A percentile compares a stretch with the other conserved stretches of the same genome.
These are phyloP conservation scores for Drosophila yooni DNA, from an alignment of 2,888 invertebrate genomes.

Conservation along the genomic window DNA sequence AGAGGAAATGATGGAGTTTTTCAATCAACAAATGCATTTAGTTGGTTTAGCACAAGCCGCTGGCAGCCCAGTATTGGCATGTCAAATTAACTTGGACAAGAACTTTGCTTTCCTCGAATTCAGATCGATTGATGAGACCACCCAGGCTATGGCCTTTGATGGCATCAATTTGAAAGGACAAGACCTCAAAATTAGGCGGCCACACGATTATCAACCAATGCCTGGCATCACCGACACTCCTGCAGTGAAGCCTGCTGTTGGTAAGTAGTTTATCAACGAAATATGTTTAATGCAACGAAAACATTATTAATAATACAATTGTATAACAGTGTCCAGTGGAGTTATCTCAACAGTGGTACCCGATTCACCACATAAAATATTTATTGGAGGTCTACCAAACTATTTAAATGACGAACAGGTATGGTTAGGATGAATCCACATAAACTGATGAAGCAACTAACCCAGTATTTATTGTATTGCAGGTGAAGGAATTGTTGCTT, in stretches of 20 bases:
- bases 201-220: conserved; percentile 99
- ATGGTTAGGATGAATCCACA: conserved; percentile 78
- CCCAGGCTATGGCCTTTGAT: conserved; percentile 99
- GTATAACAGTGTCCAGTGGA: conserved; percentile 85
- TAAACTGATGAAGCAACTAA: not conserved
- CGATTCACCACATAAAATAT: conserved; percentile 99
- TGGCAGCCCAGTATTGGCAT: conserved; percentile 98
- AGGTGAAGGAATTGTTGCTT: conserved; percentile 99
- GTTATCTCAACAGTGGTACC: conserved; percentile 97
- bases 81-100: conserved; percentile 99
- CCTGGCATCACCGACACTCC: conserved; percentile 97
- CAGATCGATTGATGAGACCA: conserved; percentile 98
- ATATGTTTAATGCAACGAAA: not conserved
- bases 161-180: conserved; percentile 99
- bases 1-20: conserved; percentile 99
- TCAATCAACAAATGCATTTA: conserved; percentile 99
- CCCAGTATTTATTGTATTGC: conserved; percentile 53
- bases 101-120: conserved; percentile 99
- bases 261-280: conserved; percentile 84
- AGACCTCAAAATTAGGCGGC: conserved; percentile 98
- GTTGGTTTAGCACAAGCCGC: conserved; percentile 98
- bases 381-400: conserved; percentile 99
- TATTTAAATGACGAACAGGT: conserved; percentile 99
- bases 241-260: conserved; percentile 92
- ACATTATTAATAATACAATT: conserved; percentile 2